Evolutionary conservation across 2,797 vertebrate genomes (phyloP).

Genomic region (Carduelis carduelis): DNA sequence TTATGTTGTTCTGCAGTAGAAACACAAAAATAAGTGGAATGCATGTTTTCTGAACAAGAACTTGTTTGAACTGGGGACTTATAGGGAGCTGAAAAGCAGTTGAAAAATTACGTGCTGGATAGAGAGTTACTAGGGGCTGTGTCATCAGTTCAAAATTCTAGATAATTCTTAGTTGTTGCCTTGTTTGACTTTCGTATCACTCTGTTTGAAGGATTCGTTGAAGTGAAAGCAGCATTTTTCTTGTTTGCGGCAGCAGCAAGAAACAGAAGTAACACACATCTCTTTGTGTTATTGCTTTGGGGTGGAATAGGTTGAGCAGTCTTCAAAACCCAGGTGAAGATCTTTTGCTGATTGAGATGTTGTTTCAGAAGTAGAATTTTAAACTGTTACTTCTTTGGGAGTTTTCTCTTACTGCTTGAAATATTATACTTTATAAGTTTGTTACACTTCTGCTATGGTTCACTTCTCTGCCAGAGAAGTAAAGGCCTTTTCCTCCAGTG

Average conservation of each 20-base stretch:
- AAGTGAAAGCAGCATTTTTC: not conserved
- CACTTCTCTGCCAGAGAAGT: not conserved
- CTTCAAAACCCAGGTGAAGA: not conserved
- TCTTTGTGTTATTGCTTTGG: not conserved
- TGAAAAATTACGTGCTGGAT: not conserved
- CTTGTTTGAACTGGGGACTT: not conserved
- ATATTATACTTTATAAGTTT: not conserved
- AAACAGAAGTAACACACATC: not conserved
- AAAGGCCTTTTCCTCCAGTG: not conserved
- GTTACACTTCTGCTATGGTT: not conserved
- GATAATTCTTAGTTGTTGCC: not conserved
- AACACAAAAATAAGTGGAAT: not conserved
- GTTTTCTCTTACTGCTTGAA: not conserved
- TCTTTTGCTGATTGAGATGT: not conserved
- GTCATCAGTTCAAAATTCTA: not conserved
- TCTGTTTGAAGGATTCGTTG: not conserved
- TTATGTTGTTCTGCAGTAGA: not conserved
- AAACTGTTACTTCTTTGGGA: not conserved
- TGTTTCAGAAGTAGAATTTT: not conserved
- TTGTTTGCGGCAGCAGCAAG: not conserved
- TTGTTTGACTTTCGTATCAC: slow-evolving; percentile 25
- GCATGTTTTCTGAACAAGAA: not conserved
- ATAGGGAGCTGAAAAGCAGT: not conserved
- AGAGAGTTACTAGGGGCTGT: not conserved
- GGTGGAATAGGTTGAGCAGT: not conserved